phyloP scores from a whole-genome alignment of 1,140 invertebrate genomes.

The Uloborus diversus region DNA sequence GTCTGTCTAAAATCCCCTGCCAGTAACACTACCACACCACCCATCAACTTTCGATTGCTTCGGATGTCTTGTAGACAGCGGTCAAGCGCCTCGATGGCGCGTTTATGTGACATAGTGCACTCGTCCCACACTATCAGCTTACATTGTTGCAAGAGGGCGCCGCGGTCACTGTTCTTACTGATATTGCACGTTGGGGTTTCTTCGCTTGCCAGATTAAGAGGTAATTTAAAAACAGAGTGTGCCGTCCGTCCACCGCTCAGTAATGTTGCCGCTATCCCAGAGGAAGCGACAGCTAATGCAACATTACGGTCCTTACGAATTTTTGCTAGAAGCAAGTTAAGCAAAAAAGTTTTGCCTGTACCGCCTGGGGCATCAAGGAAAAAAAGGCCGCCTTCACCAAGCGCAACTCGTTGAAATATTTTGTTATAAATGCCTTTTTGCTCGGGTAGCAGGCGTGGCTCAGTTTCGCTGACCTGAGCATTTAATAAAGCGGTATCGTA shows the following conservation, averaged over 20 bases:
- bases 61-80: conserved; percentile 62
- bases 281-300: conserved; percentile 68
- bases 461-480: too few relatives aligned
- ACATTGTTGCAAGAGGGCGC: background rate
- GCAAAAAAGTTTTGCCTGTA: conserved; percentile 64
- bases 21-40: conserved; percentile 62
- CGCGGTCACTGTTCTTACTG: background rate
- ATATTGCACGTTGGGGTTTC: conserved; percentile 32
- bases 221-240: conserved; percentile 68
- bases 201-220: conserved; percentile 58
- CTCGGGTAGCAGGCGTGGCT: too few relatives aligned
- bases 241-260: conserved; percentile 68
- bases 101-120: background rate
- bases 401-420: too few relatives aligned
- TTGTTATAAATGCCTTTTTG: too few relatives aligned
- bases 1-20: conserved; percentile 67
- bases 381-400: conserved; percentile 46
- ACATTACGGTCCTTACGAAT: conserved; percentile 59
- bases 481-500: too few relatives aligned
- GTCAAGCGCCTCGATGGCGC: conserved; percentile 63
- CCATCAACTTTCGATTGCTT: conserved; percentile 31
- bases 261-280: conserved; percentile 70
- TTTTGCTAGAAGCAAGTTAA: conserved; percentile 56
- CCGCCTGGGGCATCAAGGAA: conserved; percentile 60
- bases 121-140: background rate